Conservation (phyloP, 2,113 vertebrate genomes). For the Dasyornis broadbenti region DNA sequence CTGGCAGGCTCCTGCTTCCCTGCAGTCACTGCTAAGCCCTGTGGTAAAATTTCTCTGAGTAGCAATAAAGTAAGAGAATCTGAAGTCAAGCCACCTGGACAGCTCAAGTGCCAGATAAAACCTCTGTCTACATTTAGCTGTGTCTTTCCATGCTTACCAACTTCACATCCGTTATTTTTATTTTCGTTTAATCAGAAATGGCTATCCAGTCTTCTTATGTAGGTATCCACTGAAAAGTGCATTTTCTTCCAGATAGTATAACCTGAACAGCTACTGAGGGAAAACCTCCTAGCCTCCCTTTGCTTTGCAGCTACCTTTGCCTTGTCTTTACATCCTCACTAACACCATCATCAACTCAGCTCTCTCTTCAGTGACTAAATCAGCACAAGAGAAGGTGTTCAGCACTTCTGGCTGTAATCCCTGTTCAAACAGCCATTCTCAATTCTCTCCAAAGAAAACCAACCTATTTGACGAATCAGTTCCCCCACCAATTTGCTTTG, state of each 20-base stretch:
- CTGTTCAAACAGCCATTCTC: background rate
- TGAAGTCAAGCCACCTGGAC: background rate
- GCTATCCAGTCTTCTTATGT: background rate
- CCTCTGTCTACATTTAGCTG: background rate
- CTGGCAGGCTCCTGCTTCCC: background rate
- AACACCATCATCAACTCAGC: background rate
- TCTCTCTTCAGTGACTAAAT: background rate
- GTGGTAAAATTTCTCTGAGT: background rate
- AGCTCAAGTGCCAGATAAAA: background rate
- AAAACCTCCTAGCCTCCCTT: background rate
- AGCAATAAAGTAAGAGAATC: background rate
- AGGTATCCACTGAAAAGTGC: background rate
- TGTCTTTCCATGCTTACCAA: background rate
- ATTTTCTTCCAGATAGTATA: background rate
- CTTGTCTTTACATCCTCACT: background rate
- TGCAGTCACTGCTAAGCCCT: background rate
- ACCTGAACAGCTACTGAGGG: background rate
- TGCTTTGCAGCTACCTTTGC: background rate
- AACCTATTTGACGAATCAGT: background rate
- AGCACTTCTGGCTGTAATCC: background rate
- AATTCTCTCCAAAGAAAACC: background rate
- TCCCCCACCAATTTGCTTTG: background rate
- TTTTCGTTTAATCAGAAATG: background rate
- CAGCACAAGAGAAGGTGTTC: background rate
- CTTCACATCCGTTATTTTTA: background rate